Evolutionary conservation across 2,797 vertebrate species (phyloP).

Genomic region (Morus bassanus): DNA sequence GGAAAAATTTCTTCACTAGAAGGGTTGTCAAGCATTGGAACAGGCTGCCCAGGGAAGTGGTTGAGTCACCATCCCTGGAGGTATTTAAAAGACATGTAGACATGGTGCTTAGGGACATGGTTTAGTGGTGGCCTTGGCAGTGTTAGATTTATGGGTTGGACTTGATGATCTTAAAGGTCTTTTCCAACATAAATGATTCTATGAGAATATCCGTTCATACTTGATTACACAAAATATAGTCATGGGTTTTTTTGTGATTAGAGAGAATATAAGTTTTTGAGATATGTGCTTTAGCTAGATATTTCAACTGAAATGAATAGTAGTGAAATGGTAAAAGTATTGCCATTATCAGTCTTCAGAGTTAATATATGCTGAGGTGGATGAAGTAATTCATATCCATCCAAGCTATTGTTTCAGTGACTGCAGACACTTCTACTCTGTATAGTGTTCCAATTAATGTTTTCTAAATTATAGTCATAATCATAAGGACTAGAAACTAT

Average conservation of each 20-base stretch:
- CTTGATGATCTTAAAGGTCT: too few relatives aligned
- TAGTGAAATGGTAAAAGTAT: not conserved
- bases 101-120: too few relatives aligned
- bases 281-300: not conserved
- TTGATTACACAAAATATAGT: not conserved
- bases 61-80: too few relatives aligned
- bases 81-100: too few relatives aligned
- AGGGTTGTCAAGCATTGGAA: too few relatives aligned
- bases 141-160: too few relatives aligned
- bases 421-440: not conserved
- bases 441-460: slow-evolving; percentile 3
- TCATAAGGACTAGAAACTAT: not conserved
- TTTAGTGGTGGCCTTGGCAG: too few relatives aligned
- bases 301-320: not conserved
- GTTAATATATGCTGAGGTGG: not conserved
- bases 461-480: slow-evolving; percentile 35
- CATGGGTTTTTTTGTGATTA: not conserved
- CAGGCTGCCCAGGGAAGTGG: too few relatives aligned
- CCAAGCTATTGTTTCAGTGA: slow-evolving; percentile 8
- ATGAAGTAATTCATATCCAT: not conserved
- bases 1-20: too few relatives aligned
- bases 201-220: not conserved
- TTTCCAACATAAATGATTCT: too few relatives aligned
- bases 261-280: not conserved
- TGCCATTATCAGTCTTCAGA: not conserved